These are phyloP conservation scores for Acanthosoma haemorrhoidale DNA, from an alignment of 2,888 invertebrate species.

Conservation along the genomic window DNA sequence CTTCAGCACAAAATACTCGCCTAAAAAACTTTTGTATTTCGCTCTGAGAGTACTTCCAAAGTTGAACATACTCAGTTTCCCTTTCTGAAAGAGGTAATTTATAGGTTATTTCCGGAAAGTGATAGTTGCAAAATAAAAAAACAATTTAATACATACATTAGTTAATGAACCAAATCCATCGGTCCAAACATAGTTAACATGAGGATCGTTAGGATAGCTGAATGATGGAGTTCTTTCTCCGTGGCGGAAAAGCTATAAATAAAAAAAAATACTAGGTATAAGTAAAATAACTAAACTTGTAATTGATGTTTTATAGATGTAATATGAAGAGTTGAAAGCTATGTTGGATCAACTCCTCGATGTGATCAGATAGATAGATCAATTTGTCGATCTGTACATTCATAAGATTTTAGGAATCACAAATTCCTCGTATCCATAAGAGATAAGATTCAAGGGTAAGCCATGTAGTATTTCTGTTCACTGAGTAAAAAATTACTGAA, in stretches of 20 bases:
- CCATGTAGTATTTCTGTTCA: too few relatives aligned
- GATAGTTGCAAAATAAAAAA: not conserved
- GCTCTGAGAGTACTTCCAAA: conserved; percentile 60
- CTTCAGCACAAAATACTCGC: conserved; percentile 54
- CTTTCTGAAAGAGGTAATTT: conserved; percentile 50
- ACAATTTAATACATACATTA: conserved; percentile 54
- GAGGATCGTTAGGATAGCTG: conserved; percentile 76
- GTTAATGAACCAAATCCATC: conserved; percentile 84
- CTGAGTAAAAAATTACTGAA: too few relatives aligned
- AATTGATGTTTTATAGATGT: too few relatives aligned
- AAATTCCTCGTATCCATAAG: too few relatives aligned
- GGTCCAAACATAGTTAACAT: conserved; percentile 71
- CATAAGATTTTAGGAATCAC: too few relatives aligned
- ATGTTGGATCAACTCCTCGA: too few relatives aligned
- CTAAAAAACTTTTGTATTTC: conserved; percentile 59
- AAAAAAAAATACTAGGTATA: not conserved
- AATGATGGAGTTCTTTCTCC: conserved; percentile 80
- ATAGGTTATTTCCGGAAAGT: not conserved
- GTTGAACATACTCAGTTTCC: conserved; percentile 58
- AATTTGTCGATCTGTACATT: too few relatives aligned
- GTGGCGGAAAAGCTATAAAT: conserved; percentile 62
- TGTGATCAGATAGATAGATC: too few relatives aligned
- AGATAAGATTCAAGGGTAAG: too few relatives aligned
- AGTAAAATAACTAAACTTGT: too few relatives aligned
- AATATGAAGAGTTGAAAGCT: too few relatives aligned